Percentiles rank a stretch among this genome's conserved stretches.
These are phyloP conservation scores for Clarias laeviceps DNA, from an alignment of 2,797 vertebrate species.

Conservation along the genomic window DNA sequence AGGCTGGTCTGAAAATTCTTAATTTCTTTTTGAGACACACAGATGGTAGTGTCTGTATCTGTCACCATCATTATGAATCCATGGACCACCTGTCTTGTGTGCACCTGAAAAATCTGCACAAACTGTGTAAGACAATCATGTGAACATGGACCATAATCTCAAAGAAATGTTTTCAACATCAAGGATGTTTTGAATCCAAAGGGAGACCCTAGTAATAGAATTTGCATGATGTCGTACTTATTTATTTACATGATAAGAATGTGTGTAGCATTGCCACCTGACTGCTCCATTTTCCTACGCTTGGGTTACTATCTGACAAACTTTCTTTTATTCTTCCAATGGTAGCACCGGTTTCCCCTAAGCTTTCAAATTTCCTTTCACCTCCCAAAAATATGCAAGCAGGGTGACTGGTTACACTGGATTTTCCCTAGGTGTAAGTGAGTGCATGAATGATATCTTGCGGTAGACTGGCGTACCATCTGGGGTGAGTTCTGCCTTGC, in stretches of 20 bases:
- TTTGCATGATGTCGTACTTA: neutral
- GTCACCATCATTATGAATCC: neutral
- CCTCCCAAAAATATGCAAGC: neutral
- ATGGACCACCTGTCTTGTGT: neutral
- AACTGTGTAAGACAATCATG: too few species aligned
- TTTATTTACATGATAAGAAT: neutral
- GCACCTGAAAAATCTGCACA: too few species aligned
- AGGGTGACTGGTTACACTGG: neutral
- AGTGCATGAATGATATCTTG: neutral
- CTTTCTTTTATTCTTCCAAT: neutral
- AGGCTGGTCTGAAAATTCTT: neutral
- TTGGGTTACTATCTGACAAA: neutral
- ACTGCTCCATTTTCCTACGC: neutral
- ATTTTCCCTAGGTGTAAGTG: neutral
- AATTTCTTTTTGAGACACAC: too few species aligned
- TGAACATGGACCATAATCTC: neutral
- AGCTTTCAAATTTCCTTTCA: neutral
- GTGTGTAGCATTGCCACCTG: neutral
- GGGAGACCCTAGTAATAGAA: neutral
- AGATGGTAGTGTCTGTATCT: neutral
- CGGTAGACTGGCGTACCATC: neutral
- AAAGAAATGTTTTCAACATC: neutral
- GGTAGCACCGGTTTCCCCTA: neutral
- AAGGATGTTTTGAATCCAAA: neutral
- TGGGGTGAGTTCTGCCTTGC: neutral